Evolutionary conservation across 1,140 invertebrate species (phyloP), one percentile per base, ranked within the genome.

Genomic region (Trachelipus rathkii): DNA sequence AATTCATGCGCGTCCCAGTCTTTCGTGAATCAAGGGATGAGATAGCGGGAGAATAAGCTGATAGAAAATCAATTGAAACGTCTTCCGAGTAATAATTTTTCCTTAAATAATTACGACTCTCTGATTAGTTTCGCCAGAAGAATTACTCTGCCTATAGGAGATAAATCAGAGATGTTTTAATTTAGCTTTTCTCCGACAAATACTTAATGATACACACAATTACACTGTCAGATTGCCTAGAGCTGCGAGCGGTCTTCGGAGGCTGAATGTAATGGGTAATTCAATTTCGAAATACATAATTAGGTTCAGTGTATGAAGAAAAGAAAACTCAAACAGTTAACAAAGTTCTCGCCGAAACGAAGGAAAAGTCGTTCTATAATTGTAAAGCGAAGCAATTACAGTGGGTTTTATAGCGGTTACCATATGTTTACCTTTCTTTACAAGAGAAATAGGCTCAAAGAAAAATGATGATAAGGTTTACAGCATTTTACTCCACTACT

Each of bases 121-220:
- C 19, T 15, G 50, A 60, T 60, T 60, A 60, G 50, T 15, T 13
- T 60, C 19, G 11, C 50, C 11, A 13, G 50, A 60, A 19, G 50
- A 60, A 19, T 60, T 60, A 60, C 19, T 60, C 50, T 19, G 50
- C 50, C 19, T 60, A 33, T 33, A 60, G 50, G 50, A 60, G 50
- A 60, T 60, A 60, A 60, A 60, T 60, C 50, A 60, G 50, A 19
- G 50, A 60, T 60, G 19, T 60, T 60, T 60, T 60, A 60, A 60
- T 60, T 60, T 60, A 60, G 50, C 19, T 60, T 60, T 60, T 60
- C 19, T 60, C 50, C 50, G 50, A 60, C 50, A 60, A 60, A 60
- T 19, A 60, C 50, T 15, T 60, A 60, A 60, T 60, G 50, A 60
- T 60, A 60, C 50, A 60, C 11, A 60, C 50, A 60, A 60, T 60